Conservation (phyloP, 1,140 invertebrate genomes). For the Andrena cerasifolii region DNA sequence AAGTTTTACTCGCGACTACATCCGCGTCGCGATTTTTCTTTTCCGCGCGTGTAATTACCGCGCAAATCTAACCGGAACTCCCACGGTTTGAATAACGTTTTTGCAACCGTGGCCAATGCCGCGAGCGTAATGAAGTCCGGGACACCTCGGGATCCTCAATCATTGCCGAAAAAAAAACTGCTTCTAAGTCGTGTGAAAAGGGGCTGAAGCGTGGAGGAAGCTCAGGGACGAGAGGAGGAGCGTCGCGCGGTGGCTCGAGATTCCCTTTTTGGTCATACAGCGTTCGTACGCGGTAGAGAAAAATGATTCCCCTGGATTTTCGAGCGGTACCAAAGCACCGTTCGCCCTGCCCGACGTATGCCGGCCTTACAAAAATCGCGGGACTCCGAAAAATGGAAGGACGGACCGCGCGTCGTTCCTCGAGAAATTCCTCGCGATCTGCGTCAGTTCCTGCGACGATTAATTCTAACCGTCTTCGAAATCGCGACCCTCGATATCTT, state of each 20-base stretch:
- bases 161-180: too few relatives aligned
- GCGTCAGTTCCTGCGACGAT: slow-evolving; percentile 27
- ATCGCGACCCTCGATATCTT: slow-evolving; percentile 47
- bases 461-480: slow-evolving; percentile 27
- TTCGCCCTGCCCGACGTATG: slow-evolving; percentile 16
- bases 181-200: too few relatives aligned
- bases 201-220: background rate
- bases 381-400: slow-evolving; percentile 12
- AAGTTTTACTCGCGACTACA: slow-evolving; percentile 37
- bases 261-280: slow-evolving; percentile 67
- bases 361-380: slow-evolving; percentile 31
- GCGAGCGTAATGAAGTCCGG: too few relatives aligned
- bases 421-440: slow-evolving; percentile 18
- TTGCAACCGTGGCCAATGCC: too few relatives aligned
- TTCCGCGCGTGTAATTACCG: slow-evolving; percentile 36
- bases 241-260: slow-evolving; percentile 79
- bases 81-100: background rate
- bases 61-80: background rate
- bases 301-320: slow-evolving; percentile 74
- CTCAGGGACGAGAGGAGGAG: slow-evolving; percentile 67
- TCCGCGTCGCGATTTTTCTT: slow-evolving; percentile 20
- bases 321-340: slow-evolving; percentile 61
- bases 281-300: slow-evolving; percentile 47
- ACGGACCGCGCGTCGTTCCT: background rate
- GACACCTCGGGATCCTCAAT: too few relatives aligned